A percentile compares a stretch with the other conserved stretches of the same genome.
These are phyloP conservation scores for Phoxinus phoxinus DNA, from an alignment of 2,113 vertebrate species.

Conservation along the genomic window DNA sequence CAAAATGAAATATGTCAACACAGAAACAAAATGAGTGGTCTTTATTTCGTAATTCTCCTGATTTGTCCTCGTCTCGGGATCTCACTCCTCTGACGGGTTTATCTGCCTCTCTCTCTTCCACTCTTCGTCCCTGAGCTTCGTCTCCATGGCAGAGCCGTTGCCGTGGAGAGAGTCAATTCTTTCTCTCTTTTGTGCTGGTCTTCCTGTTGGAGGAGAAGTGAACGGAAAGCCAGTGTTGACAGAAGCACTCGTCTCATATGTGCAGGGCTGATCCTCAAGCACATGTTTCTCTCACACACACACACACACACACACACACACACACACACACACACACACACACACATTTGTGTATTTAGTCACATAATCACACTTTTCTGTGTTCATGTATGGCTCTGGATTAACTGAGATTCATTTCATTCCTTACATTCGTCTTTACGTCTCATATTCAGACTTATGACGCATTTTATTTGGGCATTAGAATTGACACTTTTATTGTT, in stretches of 20 bases:
- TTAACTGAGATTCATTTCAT: background rate
- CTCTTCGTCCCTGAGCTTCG: background rate
- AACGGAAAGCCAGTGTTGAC: background rate
- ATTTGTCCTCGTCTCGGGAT: too few species aligned
- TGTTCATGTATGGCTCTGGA: background rate
- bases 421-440: background rate
- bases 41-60: background rate
- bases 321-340: background rate
- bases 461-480: background rate
- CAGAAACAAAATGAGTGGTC: background rate
- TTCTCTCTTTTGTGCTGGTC: background rate
- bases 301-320: background rate
- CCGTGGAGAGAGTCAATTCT: background rate
- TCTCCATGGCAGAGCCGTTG: constrained; percentile 3
- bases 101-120: background rate
- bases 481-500: too few species aligned
- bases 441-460: background rate
- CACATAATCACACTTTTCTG: background rate
- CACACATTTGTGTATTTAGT: background rate
- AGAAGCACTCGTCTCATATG: background rate
- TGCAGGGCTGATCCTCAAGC: background rate
- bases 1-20: background rate
- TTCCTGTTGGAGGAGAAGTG: background rate
- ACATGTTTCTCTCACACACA: background rate
- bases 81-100: too few species aligned